Base-by-base conservation (phyloP, 2,113 vertebrate genomes). In the Trematomus loennbergii region DNA sequence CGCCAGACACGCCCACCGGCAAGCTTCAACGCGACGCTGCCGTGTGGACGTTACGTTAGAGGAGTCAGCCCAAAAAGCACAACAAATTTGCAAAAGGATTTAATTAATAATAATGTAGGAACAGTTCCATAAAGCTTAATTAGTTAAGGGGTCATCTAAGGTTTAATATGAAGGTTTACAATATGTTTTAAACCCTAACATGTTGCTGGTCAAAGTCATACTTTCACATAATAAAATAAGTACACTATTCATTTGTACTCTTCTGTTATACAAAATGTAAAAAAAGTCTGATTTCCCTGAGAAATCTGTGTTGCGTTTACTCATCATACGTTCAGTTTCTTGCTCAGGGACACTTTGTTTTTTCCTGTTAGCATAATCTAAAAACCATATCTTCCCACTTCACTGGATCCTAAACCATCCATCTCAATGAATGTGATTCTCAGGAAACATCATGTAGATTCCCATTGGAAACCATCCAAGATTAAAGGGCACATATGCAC, bases 381-480 rank as follows among this genome's bases (percentile, higher is more conserved):
- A 75, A 78, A 63, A 20, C 36, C 13, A 62, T 3, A 29, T 40
- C 55, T 69, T 79, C 77, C 79, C 75, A 78, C 36, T 79, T 75
- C 20, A 17, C 71, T 60, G 5, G 2, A 29, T 70, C 54, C 9
- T 10, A 12, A 53, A 13, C 18, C 62, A 79, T 89, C 75, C 62
- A 11, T 87, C 81, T 79, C 49, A 22, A 60, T 65, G 13, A 15
- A 25, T 8, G 7, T 54, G 7, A 48, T 60, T 69, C 66, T 85
- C 77, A 71, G 63, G 25, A 46, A 16, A 36, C 52, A 58, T 49
- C 11, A 73, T 62, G 10, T 55, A 53, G 12, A 62, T 87, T 91
- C 87, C 77, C 87, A 89, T 7, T 64, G 77, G 82, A 87, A 73
- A 63, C n/a, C 4, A 2, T 79, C 71, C 87, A 72, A 64, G 72